Evolutionary conservation across 2,113 vertebrate genomes (phyloP).

Genomic region (Sigmodon hispidus): DNA sequence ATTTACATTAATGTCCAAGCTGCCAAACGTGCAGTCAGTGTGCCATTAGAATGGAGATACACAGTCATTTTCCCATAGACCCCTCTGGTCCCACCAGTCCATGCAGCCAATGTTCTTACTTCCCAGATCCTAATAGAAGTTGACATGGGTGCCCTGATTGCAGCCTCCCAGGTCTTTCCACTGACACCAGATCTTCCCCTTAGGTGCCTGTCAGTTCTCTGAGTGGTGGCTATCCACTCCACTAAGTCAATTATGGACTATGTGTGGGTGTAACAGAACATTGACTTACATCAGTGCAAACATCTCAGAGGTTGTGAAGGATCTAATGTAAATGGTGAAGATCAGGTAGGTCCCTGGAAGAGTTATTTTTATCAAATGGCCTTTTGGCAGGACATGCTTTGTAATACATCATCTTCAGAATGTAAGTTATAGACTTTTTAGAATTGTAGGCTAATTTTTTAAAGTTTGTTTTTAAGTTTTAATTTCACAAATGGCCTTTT

Average conservation of each 20-base stretch:
- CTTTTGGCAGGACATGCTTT: background rate
- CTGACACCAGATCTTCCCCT: background rate
- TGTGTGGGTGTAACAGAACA: background rate
- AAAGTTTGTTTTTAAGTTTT: background rate
- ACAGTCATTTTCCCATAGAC: rapidly evolving
- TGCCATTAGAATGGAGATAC: background rate
- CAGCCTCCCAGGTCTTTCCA: background rate
- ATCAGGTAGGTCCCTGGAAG: slow-evolving; percentile 9
- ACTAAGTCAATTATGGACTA: slow-evolving; percentile 10
- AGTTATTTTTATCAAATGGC: slow-evolving; percentile 23
- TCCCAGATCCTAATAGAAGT: background rate
- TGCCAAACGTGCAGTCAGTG: background rate
- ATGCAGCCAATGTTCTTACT: background rate
- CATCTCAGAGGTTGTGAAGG: background rate
- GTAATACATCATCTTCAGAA: background rate
- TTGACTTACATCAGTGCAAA: background rate
- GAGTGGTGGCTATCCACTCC: background rate
- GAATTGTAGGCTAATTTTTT: background rate
- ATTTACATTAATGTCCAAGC: background rate
- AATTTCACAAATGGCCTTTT: slow-evolving; percentile 45
- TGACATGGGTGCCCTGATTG: background rate
- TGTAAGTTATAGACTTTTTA: background rate
- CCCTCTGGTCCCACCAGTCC: no score
- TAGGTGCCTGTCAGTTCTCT: background rate
- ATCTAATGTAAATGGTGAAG: background rate